Conservation (phyloP, 1,140 invertebrate species). For the Anoplophora glabripennis region DNA sequence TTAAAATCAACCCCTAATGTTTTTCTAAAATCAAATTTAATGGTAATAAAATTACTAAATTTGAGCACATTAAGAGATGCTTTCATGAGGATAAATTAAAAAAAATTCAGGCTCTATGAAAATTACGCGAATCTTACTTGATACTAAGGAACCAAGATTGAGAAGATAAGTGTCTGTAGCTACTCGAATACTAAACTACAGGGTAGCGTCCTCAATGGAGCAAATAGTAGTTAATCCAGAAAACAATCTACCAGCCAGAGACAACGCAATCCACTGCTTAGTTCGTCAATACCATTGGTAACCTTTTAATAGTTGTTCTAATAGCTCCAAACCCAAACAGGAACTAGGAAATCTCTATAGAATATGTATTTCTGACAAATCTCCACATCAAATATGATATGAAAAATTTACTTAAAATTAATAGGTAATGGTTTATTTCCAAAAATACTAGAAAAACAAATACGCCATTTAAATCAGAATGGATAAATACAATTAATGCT, state of each 20-base stretch:
- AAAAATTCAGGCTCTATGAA: constrained; percentile 8
- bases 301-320: constrained; percentile 22
- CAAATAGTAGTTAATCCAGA: background rate
- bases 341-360: constrained; percentile 15
- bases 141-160: background rate
- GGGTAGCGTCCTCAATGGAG: constrained; percentile 8
- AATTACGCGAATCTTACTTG: constrained; percentile 10
- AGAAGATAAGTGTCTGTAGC: constrained; percentile 16
- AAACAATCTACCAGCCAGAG: constrained; percentile 18
- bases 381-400: constrained; percentile 18
- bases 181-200: constrained; percentile 3
- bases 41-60: constrained; percentile 9
- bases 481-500: constrained; percentile 18
- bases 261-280: constrained; percentile 21
- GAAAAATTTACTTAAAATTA: constrained; percentile 10
- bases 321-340: constrained; percentile 1
- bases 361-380: constrained; percentile 11
- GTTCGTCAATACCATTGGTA: constrained; percentile 22
- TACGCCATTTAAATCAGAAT: constrained; percentile 14
- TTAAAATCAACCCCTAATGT: constrained; percentile 14
- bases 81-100: constrained; percentile 11
- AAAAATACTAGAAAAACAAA: background rate
- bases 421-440: constrained; percentile 14
- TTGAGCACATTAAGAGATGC: background rate
- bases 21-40: constrained; percentile 12